Conservation (phyloP, 2,888 invertebrate species). For the Ellobium chinense region DNA sequence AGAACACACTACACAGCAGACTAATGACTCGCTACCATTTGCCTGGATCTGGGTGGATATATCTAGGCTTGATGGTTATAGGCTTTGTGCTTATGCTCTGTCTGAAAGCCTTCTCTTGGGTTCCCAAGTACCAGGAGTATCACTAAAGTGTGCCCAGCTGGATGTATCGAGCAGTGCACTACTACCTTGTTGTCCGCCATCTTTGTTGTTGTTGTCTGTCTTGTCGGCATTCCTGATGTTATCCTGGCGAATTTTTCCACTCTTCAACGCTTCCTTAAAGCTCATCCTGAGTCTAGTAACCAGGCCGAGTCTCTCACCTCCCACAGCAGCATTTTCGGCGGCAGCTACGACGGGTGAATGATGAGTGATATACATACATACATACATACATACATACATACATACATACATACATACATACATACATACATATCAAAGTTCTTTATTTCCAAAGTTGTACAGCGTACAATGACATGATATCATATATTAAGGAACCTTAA, state of each 20-base stretch:
- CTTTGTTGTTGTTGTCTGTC: not conserved
- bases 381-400: too few relatives aligned
- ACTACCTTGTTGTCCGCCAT: not conserved
- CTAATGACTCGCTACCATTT: not conserved
- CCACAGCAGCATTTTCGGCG: too few relatives aligned
- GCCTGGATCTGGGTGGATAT: not conserved
- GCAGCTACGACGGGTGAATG: too few relatives aligned
- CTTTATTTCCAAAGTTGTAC: too few relatives aligned
- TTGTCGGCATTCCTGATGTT: not conserved
- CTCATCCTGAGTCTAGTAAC: not conserved
- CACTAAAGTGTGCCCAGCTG: not conserved
- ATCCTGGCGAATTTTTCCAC: not conserved
- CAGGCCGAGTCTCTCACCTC: not conserved
- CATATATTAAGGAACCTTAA: too few relatives aligned
- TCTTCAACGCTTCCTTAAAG: not conserved
- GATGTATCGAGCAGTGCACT: not conserved
- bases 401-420: too few relatives aligned
- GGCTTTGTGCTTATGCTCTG: not conserved
- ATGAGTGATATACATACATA: too few relatives aligned
- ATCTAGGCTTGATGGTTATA: not conserved
- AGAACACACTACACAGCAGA: not conserved
- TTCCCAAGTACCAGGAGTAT: not conserved
- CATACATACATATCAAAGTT: too few relatives aligned
- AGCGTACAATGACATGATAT: too few relatives aligned
- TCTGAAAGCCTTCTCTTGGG: not conserved